Percentiles rank a stretch among this genome's conserved stretches.
Evolutionary conservation across 2,797 vertebrate genomes (phyloP).

Genomic region (Octomys mimax): DNA sequence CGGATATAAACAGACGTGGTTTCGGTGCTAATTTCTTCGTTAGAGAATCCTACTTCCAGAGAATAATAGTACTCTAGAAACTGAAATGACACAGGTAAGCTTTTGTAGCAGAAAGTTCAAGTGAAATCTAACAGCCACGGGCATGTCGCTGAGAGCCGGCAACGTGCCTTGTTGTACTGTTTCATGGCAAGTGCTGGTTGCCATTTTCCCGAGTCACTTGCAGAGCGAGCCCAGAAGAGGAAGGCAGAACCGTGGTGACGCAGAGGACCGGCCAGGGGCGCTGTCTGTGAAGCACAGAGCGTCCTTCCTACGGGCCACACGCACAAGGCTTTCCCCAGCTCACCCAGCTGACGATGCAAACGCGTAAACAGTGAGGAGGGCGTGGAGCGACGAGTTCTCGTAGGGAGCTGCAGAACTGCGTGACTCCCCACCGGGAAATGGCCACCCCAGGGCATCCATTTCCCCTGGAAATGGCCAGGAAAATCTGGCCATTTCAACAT

Average conservation of each 20-base stretch:
- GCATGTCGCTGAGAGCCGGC: neutral
- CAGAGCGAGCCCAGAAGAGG: neutral
- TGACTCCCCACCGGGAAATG: constrained; percentile 11
- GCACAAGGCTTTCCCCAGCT: neutral
- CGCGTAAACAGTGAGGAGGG: neutral
- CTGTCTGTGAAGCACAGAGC: neutral
- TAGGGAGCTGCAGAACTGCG: neutral
- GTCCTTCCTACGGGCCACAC: too few relatives aligned
- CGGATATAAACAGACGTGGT: neutral
- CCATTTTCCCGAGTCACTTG: neutral
- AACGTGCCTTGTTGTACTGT: neutral
- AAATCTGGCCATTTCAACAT: neutral
- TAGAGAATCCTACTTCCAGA: neutral
- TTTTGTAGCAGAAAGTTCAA: neutral
- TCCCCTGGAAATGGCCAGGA: too few relatives aligned
- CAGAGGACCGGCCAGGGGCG: neutral
- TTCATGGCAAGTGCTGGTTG: neutral
- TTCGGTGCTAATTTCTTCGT: constrained; percentile 26
- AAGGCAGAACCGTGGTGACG: neutral
- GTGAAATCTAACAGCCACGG: neutral
- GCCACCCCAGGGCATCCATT: too few relatives aligned
- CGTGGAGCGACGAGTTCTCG: neutral
- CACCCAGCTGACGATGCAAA: neutral
- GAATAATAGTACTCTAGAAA: neutral
- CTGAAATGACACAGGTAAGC: neutral